Percentiles rank a stretch among this genome's conserved stretches.
Evolutionary conservation across 1,140 invertebrate genomes (phyloP).

Genomic region (Solen grandis): DNA sequence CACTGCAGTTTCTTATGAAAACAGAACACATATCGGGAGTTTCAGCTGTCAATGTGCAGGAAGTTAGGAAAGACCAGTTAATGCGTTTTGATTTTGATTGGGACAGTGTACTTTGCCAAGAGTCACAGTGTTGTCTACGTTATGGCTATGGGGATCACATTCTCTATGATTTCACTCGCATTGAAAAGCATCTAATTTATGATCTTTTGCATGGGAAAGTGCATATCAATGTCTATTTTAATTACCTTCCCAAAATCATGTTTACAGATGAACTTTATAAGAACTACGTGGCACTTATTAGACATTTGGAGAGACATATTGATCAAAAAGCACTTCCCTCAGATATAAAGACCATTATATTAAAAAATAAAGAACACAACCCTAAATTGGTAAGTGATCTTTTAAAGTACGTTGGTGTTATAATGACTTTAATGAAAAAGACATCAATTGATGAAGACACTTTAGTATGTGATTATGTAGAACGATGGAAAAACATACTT

Average conservation of each 20-base stretch:
- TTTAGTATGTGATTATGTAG: conserved; percentile 26
- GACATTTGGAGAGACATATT: neutral
- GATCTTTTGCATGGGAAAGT: too few relatives aligned
- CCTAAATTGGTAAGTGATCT: conserved; percentile 8
- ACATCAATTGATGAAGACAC: conserved; percentile 8
- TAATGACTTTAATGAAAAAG: conserved; percentile 27
- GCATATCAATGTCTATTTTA: too few relatives aligned
- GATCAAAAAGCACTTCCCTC: conserved; percentile 9
- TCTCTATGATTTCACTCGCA: too few relatives aligned
- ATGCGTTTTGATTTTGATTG: too few relatives aligned
- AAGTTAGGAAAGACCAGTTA: too few relatives aligned
- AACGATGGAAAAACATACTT: conserved; percentile 7
- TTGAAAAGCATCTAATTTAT: too few relatives aligned
- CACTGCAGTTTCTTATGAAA: too few relatives aligned
- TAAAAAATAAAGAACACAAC: conserved; percentile 2
- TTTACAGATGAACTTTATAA: conserved; percentile 38
- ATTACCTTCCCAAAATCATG: conserved; percentile 24
- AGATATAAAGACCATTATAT: conserved; percentile 1
- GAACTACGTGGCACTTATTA: conserved; percentile 14
- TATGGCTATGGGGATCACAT: too few relatives aligned
- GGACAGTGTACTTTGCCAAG: too few relatives aligned
- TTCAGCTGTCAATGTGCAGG: too few relatives aligned
- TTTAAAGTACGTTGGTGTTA: conserved; percentile 17
- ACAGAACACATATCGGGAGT: too few relatives aligned
- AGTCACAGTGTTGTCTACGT: too few relatives aligned